phyloP scores from a whole-genome alignment of 2,888 invertebrate species.

The Epiblema foenella region DNA sequence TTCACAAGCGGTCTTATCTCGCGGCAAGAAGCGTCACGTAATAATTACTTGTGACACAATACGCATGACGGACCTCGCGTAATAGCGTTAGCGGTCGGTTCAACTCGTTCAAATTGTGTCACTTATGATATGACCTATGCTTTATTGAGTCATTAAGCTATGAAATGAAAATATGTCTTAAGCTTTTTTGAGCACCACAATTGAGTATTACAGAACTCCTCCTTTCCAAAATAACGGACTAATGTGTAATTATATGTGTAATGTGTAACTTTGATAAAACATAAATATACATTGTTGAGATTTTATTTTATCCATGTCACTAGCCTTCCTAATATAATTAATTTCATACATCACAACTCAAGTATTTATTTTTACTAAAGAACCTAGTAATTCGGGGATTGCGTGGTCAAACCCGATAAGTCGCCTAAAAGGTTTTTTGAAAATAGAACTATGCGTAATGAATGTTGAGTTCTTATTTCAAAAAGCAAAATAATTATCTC shows the following conservation, averaged over 20 bases:
- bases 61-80: slow-evolving; percentile 19
- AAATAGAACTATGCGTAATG: too few relatives aligned
- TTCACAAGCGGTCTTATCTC: slow-evolving; percentile 29
- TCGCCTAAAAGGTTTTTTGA: too few relatives aligned
- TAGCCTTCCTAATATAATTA: not conserved
- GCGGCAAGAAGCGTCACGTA: slow-evolving; percentile 12
- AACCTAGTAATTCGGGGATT: too few relatives aligned
- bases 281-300: not conserved
- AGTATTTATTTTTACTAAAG: too few relatives aligned
- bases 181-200: not conserved
- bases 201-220: not conserved
- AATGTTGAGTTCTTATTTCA: too few relatives aligned
- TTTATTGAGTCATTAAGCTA: not conserved
- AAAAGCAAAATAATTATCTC: too few relatives aligned
- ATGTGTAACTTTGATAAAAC: not conserved
- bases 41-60: slow-evolving; percentile 33
- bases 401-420: too few relatives aligned
- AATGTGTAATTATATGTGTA: not conserved
- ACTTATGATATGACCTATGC: not conserved
- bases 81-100: slow-evolving; percentile 7
- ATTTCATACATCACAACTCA: not conserved
- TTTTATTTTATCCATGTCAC: not conserved
- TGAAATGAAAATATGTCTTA: not conserved
- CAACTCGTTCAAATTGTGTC: slow-evolving; percentile 2
- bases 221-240: not conserved